A percentile compares a stretch with the other conserved stretches of the same genome.
phyloP scores from a whole-genome alignment of 2,888 invertebrate species.

The Rhodophaea formosa region DNA sequence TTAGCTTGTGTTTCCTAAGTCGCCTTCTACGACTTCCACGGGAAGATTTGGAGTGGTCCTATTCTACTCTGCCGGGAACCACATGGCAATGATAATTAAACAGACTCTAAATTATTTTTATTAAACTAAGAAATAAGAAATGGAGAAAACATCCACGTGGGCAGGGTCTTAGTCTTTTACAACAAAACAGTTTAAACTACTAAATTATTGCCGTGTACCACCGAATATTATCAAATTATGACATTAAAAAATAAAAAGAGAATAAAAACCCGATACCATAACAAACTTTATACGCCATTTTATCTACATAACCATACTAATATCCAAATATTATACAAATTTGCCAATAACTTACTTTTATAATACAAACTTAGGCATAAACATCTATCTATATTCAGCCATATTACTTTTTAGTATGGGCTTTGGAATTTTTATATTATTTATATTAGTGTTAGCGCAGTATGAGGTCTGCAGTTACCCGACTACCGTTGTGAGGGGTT shows the following conservation, averaged over 20 bases:
- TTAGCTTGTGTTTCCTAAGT: too few relatives aligned
- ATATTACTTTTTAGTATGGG: constrained; percentile 25
- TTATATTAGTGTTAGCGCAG: constrained; percentile 24
- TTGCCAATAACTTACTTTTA: constrained; percentile 7
- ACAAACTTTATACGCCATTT: not conserved
- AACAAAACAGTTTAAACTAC: too few relatives aligned
- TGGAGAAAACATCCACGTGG: too few relatives aligned
- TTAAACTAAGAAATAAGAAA: too few relatives aligned
- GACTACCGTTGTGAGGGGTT: constrained; percentile 36
- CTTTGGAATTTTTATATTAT: constrained; percentile 27
- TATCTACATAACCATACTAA: not conserved
- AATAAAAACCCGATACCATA: not conserved
- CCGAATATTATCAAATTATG: too few relatives aligned
- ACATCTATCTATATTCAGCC: constrained; percentile 24
- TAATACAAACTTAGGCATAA: not conserved
- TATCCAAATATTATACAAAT: not conserved
- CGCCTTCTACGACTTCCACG: too few relatives aligned
- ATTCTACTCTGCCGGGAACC: too few relatives aligned
- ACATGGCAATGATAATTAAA: too few relatives aligned
- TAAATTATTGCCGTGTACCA: too few relatives aligned
- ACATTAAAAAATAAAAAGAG: not conserved
- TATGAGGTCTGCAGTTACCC: constrained; percentile 26
- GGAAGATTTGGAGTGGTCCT: too few relatives aligned
- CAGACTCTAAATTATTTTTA: too few relatives aligned
- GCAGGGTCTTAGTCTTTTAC: too few relatives aligned